Base-by-base conservation (phyloP, 2,797 vertebrate genomes). In the Hylomyscus alleni region DNA sequence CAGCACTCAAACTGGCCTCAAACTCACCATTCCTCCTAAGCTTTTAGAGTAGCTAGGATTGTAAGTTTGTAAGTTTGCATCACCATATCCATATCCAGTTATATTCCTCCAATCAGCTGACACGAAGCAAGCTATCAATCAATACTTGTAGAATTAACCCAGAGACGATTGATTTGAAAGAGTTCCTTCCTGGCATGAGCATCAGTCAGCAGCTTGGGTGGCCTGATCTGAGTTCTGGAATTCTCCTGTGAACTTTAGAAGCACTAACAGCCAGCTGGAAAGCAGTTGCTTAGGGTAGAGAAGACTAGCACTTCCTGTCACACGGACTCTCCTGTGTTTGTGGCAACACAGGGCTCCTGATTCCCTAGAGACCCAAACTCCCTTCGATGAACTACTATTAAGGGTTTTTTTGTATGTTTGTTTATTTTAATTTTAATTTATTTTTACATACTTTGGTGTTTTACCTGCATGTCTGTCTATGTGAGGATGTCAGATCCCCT, bases 81-180 rank as follows among this genome's bases (percentile, higher is more conserved):
- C 62, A 44, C 50, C 47, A 54, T 8, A 50, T 31, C 60, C 24
- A 69, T 4, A 50, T 31, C 50, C 47, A 40, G 50, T 47, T 13
- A 14, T 78, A 80, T 24, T 47, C 29, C 7, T n/a, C 14, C 81
- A 92, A 81, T 85, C 37, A 26, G 34, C 73, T 67, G 34, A 54
- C 72, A 82, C 54, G 6, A 17, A 22, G n/a, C 83, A 84, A 65
- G 37, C 26, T 69, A 47, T 83, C 89, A 83, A 67, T 47, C 52
- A 91, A n/a, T 40, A 44, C 60, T 86, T 85, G 52, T 75, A 90
- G 47, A 78, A 85, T 77, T 29, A 86, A 91, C 60, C 81, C 47
- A 85, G 20, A 13, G 60, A 47, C 37, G 58, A 83, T 52, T 37
- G 58, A 83, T 52, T 37, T 62, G 50, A 67, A 92, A 89, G 80